These are phyloP conservation scores for Ctena decussata DNA, from an alignment of 2,888 invertebrate species.

Conservation along the genomic window DNA sequence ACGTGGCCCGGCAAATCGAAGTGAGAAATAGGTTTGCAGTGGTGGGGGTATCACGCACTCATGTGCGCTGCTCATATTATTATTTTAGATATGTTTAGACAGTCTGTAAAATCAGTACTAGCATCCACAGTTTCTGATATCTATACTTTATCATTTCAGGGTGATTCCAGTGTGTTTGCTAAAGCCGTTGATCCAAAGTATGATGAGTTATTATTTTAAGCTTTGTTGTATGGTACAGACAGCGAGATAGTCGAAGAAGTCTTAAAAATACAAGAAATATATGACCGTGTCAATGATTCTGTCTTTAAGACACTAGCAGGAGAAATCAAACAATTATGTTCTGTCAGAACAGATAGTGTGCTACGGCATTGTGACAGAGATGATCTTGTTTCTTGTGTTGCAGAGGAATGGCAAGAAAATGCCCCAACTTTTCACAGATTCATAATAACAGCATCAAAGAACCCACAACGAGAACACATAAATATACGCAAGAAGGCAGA, in stretches of 20 bases:
- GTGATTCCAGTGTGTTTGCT: no score
- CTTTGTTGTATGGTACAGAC: neutral
- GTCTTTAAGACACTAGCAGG: neutral
- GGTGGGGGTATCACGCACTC: no score
- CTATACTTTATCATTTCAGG: no score
- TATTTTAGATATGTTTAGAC: no score
- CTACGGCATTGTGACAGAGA: neutral
- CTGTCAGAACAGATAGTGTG: neutral
- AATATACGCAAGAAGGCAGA: neutral
- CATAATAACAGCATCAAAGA: neutral
- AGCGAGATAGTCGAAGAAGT: neutral
- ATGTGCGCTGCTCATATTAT: no score
- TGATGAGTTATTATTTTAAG: neutral
- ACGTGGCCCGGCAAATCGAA: no score
- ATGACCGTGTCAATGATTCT: neutral
- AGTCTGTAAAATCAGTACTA: no score
- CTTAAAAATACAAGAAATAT: neutral
- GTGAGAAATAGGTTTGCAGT: no score
- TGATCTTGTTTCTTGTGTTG: neutral
- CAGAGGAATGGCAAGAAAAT: neutral
- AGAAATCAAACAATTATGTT: neutral
- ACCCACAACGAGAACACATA: neutral
- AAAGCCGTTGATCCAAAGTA: neutral
- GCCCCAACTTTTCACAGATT: neutral
- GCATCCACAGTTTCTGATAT: no score